These are phyloP conservation scores for Eueremaeus valkanovi DNA, from an alignment of 2,888 invertebrate species.

Conservation along the genomic window DNA sequence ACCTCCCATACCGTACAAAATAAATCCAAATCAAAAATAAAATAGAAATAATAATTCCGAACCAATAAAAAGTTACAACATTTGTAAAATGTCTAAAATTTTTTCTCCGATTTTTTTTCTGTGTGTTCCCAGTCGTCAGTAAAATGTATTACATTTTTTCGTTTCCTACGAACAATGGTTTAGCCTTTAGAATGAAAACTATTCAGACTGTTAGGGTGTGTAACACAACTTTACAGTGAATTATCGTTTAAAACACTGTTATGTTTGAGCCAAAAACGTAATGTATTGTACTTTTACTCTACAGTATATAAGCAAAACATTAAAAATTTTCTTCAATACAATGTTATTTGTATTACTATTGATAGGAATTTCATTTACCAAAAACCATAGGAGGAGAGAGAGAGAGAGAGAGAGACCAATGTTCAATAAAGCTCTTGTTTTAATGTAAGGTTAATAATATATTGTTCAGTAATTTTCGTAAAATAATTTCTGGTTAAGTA, in stretches of 20 bases:
- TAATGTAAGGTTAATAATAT: no score
- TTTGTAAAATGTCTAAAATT: slow-evolving; percentile 20
- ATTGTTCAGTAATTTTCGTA: no score
- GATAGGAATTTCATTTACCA: no score
- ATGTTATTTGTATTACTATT: no score
- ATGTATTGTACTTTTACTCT: no score
- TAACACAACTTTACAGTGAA: neutral
- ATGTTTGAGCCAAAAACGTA: neutral
- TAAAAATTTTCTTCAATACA: no score
- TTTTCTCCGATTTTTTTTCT: neutral
- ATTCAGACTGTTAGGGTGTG: slow-evolving; percentile 9
- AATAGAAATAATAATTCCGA: neutral
- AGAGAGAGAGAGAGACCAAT: no score
- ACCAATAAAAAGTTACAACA: slow-evolving; percentile 14
- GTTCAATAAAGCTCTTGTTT: no score
- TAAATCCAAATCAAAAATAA: neutral
- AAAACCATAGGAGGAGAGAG: no score
- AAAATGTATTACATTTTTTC: neutral
- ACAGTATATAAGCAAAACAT: no score
- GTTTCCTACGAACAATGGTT: neutral
- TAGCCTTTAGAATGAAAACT: neutral
- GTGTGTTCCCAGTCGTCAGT: no score
- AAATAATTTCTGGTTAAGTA: neutral
- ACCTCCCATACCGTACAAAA: no score
- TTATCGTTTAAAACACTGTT: slow-evolving; percentile 18